Evolutionary conservation across 2,888 invertebrate genomes (phyloP).

Genomic region (Zygaena filipendulae): DNA sequence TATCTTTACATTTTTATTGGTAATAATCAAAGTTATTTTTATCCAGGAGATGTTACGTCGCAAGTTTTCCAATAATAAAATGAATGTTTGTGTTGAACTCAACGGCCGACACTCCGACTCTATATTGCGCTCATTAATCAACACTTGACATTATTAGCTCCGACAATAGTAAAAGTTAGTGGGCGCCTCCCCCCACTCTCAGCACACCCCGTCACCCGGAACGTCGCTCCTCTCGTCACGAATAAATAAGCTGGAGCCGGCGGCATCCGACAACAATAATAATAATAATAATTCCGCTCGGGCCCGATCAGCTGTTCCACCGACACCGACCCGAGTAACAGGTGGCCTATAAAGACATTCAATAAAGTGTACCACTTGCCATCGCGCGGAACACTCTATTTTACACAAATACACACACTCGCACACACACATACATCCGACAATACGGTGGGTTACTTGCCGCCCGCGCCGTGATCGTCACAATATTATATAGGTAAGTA

Average conservation of each 20-base stretch:
- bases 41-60: too few species aligned
- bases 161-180: too few species aligned
- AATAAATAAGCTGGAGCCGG: slow-evolving; percentile 59
- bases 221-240: slow-evolving; percentile 48
- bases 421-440: slow-evolving; percentile 7
- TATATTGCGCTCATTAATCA: too few species aligned
- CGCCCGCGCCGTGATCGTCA: too few species aligned
- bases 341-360: slow-evolving; percentile 70
- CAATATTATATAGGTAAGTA: slow-evolving; percentile 8
- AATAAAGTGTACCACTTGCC: slow-evolving; percentile 65
- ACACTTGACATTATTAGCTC: too few species aligned
- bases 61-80: too few species aligned
- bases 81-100: too few species aligned
- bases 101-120: too few species aligned
- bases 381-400: slow-evolving; percentile 56
- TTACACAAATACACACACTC: slow-evolving; percentile 44
- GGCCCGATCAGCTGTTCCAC: slow-evolving; percentile 63
- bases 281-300: too few species aligned
- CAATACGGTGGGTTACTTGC: too few species aligned
- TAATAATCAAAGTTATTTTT: too few species aligned
- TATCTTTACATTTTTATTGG: too few species aligned
- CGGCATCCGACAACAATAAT: slow-evolving; percentile 62
- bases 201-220: slow-evolving; percentile 31
- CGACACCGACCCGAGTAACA: slow-evolving; percentile 66
- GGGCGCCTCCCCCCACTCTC: slow-evolving; percentile 26